phyloP scores from a whole-genome alignment of 2,888 invertebrate species.

The Rhorus exstirpatorius region DNA sequence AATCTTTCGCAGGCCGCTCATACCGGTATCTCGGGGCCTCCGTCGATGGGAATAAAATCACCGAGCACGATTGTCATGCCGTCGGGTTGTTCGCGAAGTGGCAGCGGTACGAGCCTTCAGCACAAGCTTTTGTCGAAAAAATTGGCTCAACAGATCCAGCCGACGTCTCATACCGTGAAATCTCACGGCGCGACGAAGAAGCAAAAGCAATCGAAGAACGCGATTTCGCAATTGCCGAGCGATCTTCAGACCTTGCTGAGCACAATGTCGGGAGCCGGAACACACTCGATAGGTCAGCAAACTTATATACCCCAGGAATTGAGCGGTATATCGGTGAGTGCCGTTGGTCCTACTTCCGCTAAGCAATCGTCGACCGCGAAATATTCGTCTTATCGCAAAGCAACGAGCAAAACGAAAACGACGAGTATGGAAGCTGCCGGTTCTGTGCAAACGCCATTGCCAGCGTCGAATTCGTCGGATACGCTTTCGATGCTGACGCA shows the following conservation, averaged over 20 bases:
- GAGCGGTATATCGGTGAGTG: conserved; percentile 81
- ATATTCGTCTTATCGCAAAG: conserved; percentile 70
- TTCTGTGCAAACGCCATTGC: conserved; percentile 67
- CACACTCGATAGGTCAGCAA: conserved; percentile 71
- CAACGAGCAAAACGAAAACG: conserved; percentile 70
- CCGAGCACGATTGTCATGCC: conserved; percentile 75
- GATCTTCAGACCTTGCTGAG: conserved; percentile 74
- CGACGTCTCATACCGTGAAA: conserved; percentile 41
- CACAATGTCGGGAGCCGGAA: conserved; percentile 67
- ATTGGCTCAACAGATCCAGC: conserved; percentile 77
- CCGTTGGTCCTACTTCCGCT: conserved; percentile 71
- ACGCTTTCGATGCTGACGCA: conserved; percentile 81
- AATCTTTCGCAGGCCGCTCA: conserved; percentile 76
- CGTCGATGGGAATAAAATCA: conserved; percentile 75
- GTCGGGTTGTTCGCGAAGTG: conserved; percentile 33
- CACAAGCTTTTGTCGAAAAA: conserved; percentile 83
- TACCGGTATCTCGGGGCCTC: conserved; percentile 64
- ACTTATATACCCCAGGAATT: conserved; percentile 78
- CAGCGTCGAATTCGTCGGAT: conserved; percentile 74
- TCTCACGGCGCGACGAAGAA: conserved; percentile 73
- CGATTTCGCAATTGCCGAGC: conserved; percentile 71
- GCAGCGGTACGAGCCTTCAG: conserved; percentile 80
- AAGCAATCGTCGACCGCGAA: conserved; percentile 69
- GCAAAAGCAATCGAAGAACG: conserved; percentile 69
- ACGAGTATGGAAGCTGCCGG: conserved; percentile 58